Base-by-base conservation (phyloP, 1,140 invertebrate genomes). In the Leptoteleia sp. region DNA sequence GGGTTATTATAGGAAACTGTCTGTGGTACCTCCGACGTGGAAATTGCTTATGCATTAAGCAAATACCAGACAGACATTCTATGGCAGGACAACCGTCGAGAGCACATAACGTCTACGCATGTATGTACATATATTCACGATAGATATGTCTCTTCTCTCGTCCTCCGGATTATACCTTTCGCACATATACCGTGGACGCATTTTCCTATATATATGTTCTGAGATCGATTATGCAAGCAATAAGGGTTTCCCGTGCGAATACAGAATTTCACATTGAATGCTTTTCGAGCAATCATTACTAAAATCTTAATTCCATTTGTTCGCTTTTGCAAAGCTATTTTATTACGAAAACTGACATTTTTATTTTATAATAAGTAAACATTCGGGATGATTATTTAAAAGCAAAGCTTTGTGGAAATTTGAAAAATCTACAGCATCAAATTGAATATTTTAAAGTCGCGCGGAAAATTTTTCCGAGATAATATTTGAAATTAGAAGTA, bases 11-110 rank as follows among this genome's bases (percentile, higher is more conserved):
- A 85, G 84, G 83, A 83, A 84, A 84, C 80, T 84, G 82, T 86
- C 81, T 86, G 83, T 80, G 80, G 75, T 73, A 68, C 78, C 78
- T 83, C 79, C 83, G 83, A 84, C 76, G 76, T 82, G 85, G 85
- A 87, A 87, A 88, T 87, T 87, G 85, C 87, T 88, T 84, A 86
- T 88, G 84, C 84, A 87, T 86, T 87, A 85, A 86, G 85, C 83
- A 86, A 87, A 87, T 87, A 85, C 80, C 79, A 83, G 80, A 83
- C 80, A 82, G 82, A 83, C 78, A 71, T 81, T 81, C 71, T 79
- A 80, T 59, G 77, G 64, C 73, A 79, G 78, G 81, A 80, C 67
- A 35, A 71, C 38, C 57, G 61, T 71, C 45, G 79, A 83, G 55
- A 68, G 59, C 62, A 77, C 54, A 77, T 77, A 77, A 77, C 75